These are phyloP conservation scores for Dascillus cervinus DNA, from an alignment of 2,888 invertebrate genomes.

Conservation along the genomic window DNA sequence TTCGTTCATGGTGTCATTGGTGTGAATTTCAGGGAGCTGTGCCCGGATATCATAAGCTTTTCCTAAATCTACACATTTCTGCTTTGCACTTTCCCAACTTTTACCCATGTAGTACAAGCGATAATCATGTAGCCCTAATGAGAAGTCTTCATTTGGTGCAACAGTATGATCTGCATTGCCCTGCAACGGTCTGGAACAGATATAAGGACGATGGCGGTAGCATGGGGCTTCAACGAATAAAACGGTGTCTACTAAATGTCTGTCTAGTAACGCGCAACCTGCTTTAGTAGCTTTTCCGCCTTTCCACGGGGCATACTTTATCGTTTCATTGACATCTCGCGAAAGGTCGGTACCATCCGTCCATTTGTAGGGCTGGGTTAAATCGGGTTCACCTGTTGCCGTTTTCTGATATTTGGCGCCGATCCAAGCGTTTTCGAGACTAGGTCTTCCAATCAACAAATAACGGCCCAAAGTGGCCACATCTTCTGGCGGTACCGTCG, in stretches of 20 bases:
- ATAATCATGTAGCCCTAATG: too few relatives aligned
- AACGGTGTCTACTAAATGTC: conserved; percentile 42
- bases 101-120: too few relatives aligned
- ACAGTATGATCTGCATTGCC: too few relatives aligned
- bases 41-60: too few relatives aligned
- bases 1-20: too few relatives aligned
- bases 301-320: conserved; percentile 9
- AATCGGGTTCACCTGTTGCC: too few relatives aligned
- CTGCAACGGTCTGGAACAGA: conserved; percentile 38
- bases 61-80: too few relatives aligned
- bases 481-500: conserved; percentile 1
- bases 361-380: too few relatives aligned
- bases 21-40: too few relatives aligned
- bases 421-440: conserved; percentile 50
- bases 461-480: conserved; percentile 37
- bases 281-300: neutral
- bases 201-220: conserved; percentile 46
- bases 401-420: too few relatives aligned
- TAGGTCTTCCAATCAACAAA: conserved; percentile 45
- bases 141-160: too few relatives aligned
- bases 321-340: neutral
- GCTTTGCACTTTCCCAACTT: neutral
- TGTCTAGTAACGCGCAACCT: conserved; percentile 47
- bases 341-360: too few relatives aligned
- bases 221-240: conserved; percentile 46